Conservation (phyloP, 2,113 vertebrate genomes). For the Chunga burmeisteri region DNA sequence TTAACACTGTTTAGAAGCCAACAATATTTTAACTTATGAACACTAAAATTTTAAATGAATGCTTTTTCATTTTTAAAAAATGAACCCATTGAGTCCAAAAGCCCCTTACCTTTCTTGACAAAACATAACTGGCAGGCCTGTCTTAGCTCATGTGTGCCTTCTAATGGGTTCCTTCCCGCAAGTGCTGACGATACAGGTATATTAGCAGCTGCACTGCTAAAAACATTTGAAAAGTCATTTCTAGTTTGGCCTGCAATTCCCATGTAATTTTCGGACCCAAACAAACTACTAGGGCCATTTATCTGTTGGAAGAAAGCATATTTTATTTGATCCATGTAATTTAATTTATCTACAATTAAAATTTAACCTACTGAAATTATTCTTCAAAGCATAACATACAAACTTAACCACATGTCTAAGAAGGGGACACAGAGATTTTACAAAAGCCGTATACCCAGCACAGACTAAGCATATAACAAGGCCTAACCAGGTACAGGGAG, state of each 20-base stretch:
- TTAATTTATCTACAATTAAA: neutral
- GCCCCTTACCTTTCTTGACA: constrained; percentile 86
- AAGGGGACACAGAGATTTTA: neutral
- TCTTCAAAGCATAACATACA: neutral
- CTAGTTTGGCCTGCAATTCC: constrained; percentile 73
- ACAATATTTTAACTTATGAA: neutral
- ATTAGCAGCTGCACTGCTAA: constrained; percentile 65
- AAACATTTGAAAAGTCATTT: constrained; percentile 72
- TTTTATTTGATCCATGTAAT: neutral
- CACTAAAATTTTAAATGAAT: neutral
- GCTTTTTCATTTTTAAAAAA: neutral
- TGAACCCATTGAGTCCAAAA: neutral
- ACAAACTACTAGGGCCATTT: constrained; percentile 76
- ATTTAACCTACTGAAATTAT: neutral
- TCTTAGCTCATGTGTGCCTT: constrained; percentile 91
- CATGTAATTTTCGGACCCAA: constrained; percentile 79
- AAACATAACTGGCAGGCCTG: constrained; percentile 92
- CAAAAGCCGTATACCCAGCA: neutral
- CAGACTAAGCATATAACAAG: neutral
- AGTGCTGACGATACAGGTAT: constrained; percentile 54
- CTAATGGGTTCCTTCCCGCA: constrained; percentile 81
- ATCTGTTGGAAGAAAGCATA: constrained; percentile 72
- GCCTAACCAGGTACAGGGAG: neutral
- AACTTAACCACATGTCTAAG: neutral
- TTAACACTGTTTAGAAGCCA: neutral